Evolutionary conservation across 23 tunicate species (phyloP).

Genomic region (Trididemnum clinides): DNA sequence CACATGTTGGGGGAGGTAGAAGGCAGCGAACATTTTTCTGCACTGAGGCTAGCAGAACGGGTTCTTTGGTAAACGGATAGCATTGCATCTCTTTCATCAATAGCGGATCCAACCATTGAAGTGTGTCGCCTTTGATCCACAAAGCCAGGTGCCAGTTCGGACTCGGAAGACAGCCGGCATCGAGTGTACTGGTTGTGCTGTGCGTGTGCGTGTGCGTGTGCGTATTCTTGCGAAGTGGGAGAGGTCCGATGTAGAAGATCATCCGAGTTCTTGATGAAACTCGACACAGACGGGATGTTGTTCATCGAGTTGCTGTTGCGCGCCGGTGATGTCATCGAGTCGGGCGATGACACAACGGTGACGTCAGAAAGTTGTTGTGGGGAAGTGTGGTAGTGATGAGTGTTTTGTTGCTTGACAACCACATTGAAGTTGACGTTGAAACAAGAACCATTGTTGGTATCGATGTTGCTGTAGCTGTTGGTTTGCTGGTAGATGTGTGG

Average conservation of each 20-base stretch:
- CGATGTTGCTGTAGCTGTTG: slow-evolving; percentile 43
- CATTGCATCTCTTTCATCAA: slow-evolving; percentile 18
- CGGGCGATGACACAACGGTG: slow-evolving; percentile 13
- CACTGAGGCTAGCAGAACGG: slow-evolving; percentile 71
- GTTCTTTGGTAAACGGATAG: slow-evolving; percentile 35
- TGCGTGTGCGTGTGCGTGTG: not conserved
- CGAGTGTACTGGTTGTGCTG: slow-evolving; percentile 23
- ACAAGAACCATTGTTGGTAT: slow-evolving; percentile 43
- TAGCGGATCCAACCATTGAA: slow-evolving; percentile 7
- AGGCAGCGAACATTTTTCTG: slow-evolving; percentile 57
- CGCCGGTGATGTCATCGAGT: slow-evolving; percentile 55
- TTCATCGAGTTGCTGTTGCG: slow-evolving; percentile 53
- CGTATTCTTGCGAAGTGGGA: slow-evolving; percentile 30
- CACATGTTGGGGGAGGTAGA: slow-evolving; percentile 32
- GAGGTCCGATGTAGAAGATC: slow-evolving; percentile 89
- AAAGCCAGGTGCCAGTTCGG: slow-evolving; percentile 38
- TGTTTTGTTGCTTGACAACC: slow-evolving; percentile 75
- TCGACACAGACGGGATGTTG: slow-evolving; percentile 86
- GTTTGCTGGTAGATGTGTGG: slow-evolving; percentile 50
- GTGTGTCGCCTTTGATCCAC: slow-evolving; percentile 49
- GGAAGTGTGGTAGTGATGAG: slow-evolving; percentile 44
- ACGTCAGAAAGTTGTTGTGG: slow-evolving; percentile 20
- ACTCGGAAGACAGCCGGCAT: slow-evolving; percentile 56
- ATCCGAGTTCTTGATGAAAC: slow-evolving; percentile 86
- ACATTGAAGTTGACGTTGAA: slow-evolving; percentile 86